Evolutionary conservation across 1,140 invertebrate genomes (phyloP).

Genomic region (Limonius californicus): DNA sequence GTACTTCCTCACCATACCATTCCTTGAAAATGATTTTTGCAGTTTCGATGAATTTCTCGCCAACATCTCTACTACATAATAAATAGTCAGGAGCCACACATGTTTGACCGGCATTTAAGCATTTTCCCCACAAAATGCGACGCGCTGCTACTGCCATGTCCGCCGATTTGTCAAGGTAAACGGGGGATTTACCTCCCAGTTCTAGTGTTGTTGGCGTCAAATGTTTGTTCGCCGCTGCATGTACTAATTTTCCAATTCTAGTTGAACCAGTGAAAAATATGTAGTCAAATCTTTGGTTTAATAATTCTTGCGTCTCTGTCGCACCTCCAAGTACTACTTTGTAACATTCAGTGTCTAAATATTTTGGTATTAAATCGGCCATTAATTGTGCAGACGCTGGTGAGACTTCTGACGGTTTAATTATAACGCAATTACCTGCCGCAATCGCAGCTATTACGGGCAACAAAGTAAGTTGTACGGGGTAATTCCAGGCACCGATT

Average conservation of each 20-base stretch:
- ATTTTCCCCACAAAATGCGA: conserved; percentile 95
- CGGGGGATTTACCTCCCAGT: conserved; percentile 85
- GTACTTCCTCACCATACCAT: conserved; percentile 79
- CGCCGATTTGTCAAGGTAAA: conserved; percentile 76
- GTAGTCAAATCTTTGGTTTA: conserved; percentile 92
- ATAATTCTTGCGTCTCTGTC: conserved; percentile 76
- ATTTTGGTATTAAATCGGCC: conserved; percentile 78
- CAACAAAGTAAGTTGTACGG: conserved; percentile 76
- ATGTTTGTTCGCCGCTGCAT: conserved; percentile 83
- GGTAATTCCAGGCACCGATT: conserved; percentile 98
- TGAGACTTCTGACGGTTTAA: conserved; percentile 95
- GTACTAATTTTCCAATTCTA: conserved; percentile 81
- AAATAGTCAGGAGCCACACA: conserved; percentile 98
- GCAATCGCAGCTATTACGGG: conserved; percentile 72
- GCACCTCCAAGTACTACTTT: conserved; percentile 71
- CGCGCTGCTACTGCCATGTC: conserved; percentile 70
- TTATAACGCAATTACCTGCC: conserved; percentile 88
- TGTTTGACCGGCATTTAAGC: conserved; percentile 91
- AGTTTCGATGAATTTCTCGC: conserved; percentile 65
- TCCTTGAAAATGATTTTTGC: conserved; percentile 67
- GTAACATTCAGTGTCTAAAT: conserved; percentile 69
- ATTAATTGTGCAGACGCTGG: conserved; percentile 67
- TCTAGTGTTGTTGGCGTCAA: conserved; percentile 95
- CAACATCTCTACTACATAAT: conserved; percentile 76
- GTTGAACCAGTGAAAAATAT: conserved; percentile 97